A percentile compares a stretch with the other conserved stretches of the same genome.
Evolutionary conservation across 2,113 vertebrate genomes (phyloP).

Genomic region (Tetrax tetrax): DNA sequence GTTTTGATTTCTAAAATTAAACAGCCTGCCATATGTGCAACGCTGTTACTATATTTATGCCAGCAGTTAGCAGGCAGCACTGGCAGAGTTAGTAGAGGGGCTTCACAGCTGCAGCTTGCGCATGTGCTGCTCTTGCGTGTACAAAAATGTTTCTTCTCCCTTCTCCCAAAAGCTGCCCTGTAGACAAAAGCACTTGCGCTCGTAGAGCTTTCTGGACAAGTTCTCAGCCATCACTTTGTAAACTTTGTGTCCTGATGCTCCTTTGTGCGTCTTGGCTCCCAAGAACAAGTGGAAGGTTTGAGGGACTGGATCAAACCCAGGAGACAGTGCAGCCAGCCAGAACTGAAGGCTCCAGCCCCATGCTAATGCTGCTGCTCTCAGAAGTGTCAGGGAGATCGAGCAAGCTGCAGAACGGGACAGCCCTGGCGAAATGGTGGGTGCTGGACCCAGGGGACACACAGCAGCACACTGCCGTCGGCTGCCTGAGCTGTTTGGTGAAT

Average conservation of each 20-base stretch:
- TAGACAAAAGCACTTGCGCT: neutral
- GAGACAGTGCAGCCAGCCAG: neutral
- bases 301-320: neutral
- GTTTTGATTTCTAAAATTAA: slow-evolving; percentile 75
- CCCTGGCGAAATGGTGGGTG: neutral
- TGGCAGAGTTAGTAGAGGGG: neutral
- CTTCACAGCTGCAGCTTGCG: slow-evolving; percentile 5
- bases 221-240: neutral
- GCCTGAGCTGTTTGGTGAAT: neutral
- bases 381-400: neutral
- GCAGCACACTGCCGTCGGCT: rapidly evolving
- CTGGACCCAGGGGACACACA: rapidly evolving
- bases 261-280: neutral
- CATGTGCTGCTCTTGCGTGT: neutral
- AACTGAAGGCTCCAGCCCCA: neutral
- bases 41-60: slow-evolving; percentile 49
- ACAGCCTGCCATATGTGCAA: slow-evolving; percentile 62
- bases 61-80: slow-evolving; percentile 40
- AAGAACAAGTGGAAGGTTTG: neutral
- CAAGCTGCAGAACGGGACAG: neutral
- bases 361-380: neutral
- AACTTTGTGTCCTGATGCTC: neutral
- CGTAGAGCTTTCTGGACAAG: neutral
- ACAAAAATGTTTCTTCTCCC: slow-evolving; percentile 1
- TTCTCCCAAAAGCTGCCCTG: neutral